Evolutionary conservation across 1,140 invertebrate genomes (phyloP).

Genomic region (Drosophila nigromelanica): DNA sequence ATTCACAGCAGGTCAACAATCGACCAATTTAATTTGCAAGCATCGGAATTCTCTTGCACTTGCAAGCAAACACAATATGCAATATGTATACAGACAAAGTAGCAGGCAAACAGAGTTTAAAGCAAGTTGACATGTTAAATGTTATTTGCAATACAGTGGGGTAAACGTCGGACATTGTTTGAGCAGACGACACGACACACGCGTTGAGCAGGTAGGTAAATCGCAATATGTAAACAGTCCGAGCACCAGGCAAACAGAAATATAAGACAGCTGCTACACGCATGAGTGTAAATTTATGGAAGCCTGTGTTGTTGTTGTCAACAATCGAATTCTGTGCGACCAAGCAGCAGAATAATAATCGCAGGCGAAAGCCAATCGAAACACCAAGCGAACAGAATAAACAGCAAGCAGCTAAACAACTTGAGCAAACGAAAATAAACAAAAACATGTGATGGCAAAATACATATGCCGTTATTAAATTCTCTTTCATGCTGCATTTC

Average conservation of each 20-base stretch:
- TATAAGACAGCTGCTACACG: neutral
- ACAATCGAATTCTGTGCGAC: neutral
- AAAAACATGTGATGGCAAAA: conserved; percentile 7
- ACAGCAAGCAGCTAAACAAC: neutral
- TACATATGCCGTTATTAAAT: conserved; percentile 4
- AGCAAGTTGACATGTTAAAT: conserved; percentile 13
- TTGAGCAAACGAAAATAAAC: neutral
- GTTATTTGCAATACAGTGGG: neutral
- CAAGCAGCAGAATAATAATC: neutral
- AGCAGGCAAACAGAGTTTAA: neutral
- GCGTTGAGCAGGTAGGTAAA: conserved; percentile 4
- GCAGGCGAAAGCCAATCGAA: conserved; percentile 1
- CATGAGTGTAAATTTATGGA: neutral
- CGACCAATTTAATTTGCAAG: neutral
- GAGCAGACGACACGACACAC: neutral
- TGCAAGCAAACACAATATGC: conserved; percentile 4
- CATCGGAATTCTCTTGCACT: neutral
- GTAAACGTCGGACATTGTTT: neutral
- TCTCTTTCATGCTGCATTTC: neutral
- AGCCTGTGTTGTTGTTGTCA: neutral
- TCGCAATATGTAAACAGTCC: conserved; percentile 14
- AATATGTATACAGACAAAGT: conserved; percentile 20
- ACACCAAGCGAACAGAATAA: neutral
- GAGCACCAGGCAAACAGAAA: conserved; percentile 14
- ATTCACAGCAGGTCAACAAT: neutral